phyloP scores from a whole-genome alignment of 2,797 vertebrate species.

The Fundulus diaphanus region DNA sequence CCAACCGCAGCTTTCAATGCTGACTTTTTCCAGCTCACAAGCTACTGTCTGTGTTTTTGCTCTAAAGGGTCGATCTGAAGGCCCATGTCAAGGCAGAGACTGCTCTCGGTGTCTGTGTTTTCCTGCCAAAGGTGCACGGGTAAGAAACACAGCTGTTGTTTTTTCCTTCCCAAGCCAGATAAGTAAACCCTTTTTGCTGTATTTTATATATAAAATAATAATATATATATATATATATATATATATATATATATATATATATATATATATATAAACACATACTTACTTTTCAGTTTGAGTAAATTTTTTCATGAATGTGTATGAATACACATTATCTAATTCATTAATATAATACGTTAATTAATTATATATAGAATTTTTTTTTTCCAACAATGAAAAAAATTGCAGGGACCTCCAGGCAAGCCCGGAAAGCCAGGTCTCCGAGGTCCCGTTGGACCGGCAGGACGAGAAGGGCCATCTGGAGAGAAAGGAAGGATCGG shows the following conservation, averaged over 20 bases:
- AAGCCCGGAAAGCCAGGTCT: slow-evolving; percentile 54
- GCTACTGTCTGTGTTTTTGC: slow-evolving; percentile 3
- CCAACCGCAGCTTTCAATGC: not conserved
- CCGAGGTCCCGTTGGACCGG: slow-evolving; percentile 45
- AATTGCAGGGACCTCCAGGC: slow-evolving; percentile 63
- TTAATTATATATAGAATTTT: not conserved
- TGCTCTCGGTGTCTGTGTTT: slow-evolving; percentile 73
- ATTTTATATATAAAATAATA: too few relatives aligned
- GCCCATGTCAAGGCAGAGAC: slow-evolving; percentile 70
- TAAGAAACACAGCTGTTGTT: slow-evolving; percentile 30
- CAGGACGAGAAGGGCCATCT: slow-evolving; percentile 39
- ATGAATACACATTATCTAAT: too few relatives aligned
- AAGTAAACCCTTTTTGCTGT: too few relatives aligned
- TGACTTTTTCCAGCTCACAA: not conserved
- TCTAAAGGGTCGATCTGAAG: slow-evolving; percentile 52
- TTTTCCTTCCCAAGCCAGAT: not conserved
- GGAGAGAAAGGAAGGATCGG: slow-evolving; percentile 70
- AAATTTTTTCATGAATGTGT: too few relatives aligned
- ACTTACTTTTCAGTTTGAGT: too few relatives aligned
- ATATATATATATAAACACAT: too few relatives aligned
- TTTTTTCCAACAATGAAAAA: not conserved
- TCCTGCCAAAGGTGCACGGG: slow-evolving; percentile 73
- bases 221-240: too few relatives aligned
- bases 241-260: too few relatives aligned
- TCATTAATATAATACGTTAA: not conserved